Conservation (phyloP, 1,140 invertebrate species). For the Venturia canescens region DNA sequence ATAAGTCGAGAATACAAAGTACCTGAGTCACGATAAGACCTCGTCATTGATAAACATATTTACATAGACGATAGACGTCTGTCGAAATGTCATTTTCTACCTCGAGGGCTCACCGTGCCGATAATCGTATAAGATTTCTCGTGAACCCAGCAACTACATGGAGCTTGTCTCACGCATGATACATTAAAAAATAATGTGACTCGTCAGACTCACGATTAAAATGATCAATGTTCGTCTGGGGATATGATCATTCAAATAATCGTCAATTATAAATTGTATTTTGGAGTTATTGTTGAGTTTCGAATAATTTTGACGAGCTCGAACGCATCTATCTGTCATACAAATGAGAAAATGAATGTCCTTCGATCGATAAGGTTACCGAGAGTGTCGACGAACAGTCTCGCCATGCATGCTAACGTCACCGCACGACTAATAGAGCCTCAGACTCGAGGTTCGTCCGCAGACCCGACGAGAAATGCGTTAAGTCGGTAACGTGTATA, state of each 20-base stretch:
- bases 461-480: neutral
- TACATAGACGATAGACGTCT: no score
- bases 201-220: neutral
- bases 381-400: slow-evolving; percentile 2
- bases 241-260: neutral
- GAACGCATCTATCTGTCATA: neutral
- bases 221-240: neutral
- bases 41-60: no score
- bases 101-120: no score
- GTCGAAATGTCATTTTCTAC: no score
- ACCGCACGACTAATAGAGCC: neutral
- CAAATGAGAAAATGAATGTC: slow-evolving; percentile 8
- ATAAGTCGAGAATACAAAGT: no score
- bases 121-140: neutral
- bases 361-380: slow-evolving; percentile 4
- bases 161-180: neutral
- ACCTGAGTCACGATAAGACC: no score
- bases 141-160: neutral
- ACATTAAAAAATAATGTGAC: neutral
- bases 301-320: neutral
- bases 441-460: neutral
- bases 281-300: neutral
- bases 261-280: slow-evolving; percentile 4
- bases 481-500: neutral
- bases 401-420: neutral